phyloP scores from a whole-genome alignment of 2,113 vertebrate genomes.

The Condylura cristata region DNA sequence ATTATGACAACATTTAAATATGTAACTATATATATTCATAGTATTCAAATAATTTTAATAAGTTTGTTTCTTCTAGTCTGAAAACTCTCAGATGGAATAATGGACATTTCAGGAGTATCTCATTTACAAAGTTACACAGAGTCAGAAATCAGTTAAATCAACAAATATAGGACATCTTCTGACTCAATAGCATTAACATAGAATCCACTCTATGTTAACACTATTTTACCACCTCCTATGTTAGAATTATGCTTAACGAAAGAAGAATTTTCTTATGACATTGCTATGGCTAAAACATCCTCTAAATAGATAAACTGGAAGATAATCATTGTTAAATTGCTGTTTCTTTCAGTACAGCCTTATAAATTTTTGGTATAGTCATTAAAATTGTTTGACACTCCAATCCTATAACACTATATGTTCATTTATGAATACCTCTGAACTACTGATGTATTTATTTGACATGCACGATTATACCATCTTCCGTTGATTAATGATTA shows the following conservation, averaged over 20 bases:
- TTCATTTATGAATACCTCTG: not conserved
- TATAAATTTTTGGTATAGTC: not conserved
- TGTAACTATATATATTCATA: not conserved
- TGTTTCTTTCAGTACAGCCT: not conserved
- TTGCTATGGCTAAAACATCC: not conserved
- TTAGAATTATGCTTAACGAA: not conserved
- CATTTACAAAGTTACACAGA: not conserved
- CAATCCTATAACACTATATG: not conserved
- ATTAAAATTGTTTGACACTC: not conserved
- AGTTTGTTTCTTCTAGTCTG: not conserved
- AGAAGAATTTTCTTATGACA: not conserved
- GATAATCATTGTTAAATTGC: not conserved
- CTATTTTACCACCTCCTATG: not conserved
- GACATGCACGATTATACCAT: not conserved
- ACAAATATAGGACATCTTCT: not conserved
- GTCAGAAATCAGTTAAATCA: not conserved
- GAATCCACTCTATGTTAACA: not conserved
- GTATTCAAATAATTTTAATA: slow-evolving; percentile 5
- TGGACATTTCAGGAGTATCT: not conserved
- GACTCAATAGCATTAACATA: not conserved
- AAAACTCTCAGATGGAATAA: not conserved
- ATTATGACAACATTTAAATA: not conserved
- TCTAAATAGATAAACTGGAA: not conserved
- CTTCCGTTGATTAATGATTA: not conserved
- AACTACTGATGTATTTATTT: not conserved